Base-by-base conservation (phyloP, 2,113 vertebrate genomes). In the Diphyllodes magnificus region DNA sequence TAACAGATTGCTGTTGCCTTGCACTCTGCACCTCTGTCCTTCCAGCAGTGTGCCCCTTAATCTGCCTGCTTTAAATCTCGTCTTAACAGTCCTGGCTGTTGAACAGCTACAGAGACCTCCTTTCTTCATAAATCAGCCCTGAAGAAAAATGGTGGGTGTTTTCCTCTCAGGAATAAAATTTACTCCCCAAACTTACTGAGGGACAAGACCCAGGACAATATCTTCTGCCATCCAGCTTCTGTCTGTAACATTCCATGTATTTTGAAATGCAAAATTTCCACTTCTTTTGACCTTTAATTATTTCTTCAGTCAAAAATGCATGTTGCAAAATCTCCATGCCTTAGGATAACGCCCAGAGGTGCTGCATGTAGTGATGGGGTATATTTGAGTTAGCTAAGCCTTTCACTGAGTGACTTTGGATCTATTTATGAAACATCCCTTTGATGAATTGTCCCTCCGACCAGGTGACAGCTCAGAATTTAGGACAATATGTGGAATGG, bases 111-210 rank as follows among this genome's bases (percentile, higher is more conserved):
- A 56, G 35, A 56, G 68, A 86, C 39, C 71, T 88, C 7, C 59
- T 85, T 86, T 73, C 69, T 39, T 93, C 88, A 90, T 96, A 94
- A 96, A 94, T 96, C 85, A 94, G 17, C 85, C 71, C 76, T 40
- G 27, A 85, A 27, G 71, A 84, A 78, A 93, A 90, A 60, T 40
- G 35, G 44, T 77, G 35, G 5, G 3, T 17, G 71, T 79, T 90
- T 75, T 17, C 33, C 72, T 80, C 79, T 77, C 80, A 72, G 73
- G 86, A 88, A 66, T 73, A 86, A 80, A 73, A 93, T 93, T 94
- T 94, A 66, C 82, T 90, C 20, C 57, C n/a, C 23, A 51, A 11
- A 81, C 49, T 75, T 57, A 49, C 18, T 2, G 3, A 20, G 7
- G 51, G 76, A 72, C 80, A 75, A 65, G 93, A 70, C 44, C 51